Percentiles rank a stretch among this genome's conserved stretches.
These are phyloP conservation scores for Cheilosia variabilis DNA, from an alignment of 2,888 invertebrate species.

Conservation along the genomic window DNA sequence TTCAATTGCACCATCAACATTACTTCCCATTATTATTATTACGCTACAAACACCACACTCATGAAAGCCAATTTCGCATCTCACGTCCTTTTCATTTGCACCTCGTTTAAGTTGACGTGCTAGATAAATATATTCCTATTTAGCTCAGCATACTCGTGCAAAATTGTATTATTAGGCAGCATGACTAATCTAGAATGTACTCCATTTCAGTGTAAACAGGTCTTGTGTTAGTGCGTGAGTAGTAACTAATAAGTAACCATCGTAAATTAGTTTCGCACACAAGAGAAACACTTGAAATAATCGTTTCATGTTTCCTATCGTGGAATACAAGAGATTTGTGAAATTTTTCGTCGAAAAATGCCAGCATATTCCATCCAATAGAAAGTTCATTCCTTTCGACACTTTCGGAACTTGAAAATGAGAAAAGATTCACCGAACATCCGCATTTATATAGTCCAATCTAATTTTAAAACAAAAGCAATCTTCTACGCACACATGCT, in stretches of 20 bases:
- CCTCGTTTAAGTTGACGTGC: not conserved
- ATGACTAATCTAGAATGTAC: slow-evolving; percentile 14
- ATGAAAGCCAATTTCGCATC: not conserved
- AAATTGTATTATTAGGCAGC: slow-evolving; percentile 18
- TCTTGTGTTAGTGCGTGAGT: not conserved
- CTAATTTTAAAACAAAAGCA: slow-evolving; percentile 82
- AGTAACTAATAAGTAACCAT: not conserved
- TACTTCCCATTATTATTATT: too few relatives aligned
- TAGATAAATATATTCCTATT: slow-evolving; percentile 20
- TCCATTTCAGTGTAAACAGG: not conserved
- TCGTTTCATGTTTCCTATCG: not conserved
- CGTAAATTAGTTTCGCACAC: slow-evolving; percentile 7
- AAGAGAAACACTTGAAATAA: not conserved
- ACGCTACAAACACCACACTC: too few relatives aligned
- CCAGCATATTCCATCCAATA: slow-evolving; percentile 11
- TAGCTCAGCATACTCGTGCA: slow-evolving; percentile 2
- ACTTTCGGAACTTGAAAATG: slow-evolving; percentile 52
- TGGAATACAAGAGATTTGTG: not conserved
- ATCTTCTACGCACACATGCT: slow-evolving; percentile 74
- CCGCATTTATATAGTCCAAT: slow-evolving; percentile 74
- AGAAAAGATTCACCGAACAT: slow-evolving; percentile 49
- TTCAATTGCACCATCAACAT: too few relatives aligned
- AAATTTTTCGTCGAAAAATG: slow-evolving; percentile 2
- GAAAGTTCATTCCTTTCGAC: slow-evolving; percentile 38
- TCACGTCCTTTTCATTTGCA: slow-evolving; percentile 3